Conservation (phyloP, 2,113 vertebrate genomes). For the Carassius gibelio region DNA sequence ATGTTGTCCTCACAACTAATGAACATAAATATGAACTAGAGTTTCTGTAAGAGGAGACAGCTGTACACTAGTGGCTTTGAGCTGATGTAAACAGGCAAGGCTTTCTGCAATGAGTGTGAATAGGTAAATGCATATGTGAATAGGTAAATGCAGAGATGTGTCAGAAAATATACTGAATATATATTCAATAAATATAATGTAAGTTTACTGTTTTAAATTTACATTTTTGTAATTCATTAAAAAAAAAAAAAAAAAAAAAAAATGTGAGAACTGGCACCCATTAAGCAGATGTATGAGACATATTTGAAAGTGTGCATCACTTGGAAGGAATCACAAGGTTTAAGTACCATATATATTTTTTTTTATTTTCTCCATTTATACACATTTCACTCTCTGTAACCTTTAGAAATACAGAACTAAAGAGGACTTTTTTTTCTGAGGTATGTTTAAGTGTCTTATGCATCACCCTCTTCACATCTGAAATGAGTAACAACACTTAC, state of each 20-base stretch:
- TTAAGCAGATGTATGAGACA: too few relatives aligned
- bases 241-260: too few relatives aligned
- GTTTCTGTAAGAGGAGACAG: not conserved
- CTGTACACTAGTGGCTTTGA: conserved; percentile 7
- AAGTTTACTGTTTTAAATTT: not conserved
- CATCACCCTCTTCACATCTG: conserved; percentile 2
- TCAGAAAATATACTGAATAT: not conserved
- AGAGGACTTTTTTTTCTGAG: not conserved
- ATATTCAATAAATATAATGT: not conserved
- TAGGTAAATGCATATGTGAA: too few relatives aligned
- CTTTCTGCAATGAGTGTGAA: not conserved
- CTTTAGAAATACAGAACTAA: not conserved
- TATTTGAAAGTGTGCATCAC: not conserved
- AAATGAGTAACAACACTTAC: conserved; percentile 22
- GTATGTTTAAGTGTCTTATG: not conserved
- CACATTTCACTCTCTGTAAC: not conserved
- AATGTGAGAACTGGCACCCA: not conserved
- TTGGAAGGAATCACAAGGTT: not conserved
- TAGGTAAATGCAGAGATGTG: not conserved
- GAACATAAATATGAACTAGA: not conserved
- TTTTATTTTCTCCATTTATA: not conserved
- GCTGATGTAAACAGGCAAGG: conserved; percentile 23
- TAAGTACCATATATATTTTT: not conserved
- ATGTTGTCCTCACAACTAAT: not conserved
- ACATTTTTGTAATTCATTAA: not conserved